Conservation (phyloP, 2,888 invertebrate species). For the Leptopilina drosophilae region DNA sequence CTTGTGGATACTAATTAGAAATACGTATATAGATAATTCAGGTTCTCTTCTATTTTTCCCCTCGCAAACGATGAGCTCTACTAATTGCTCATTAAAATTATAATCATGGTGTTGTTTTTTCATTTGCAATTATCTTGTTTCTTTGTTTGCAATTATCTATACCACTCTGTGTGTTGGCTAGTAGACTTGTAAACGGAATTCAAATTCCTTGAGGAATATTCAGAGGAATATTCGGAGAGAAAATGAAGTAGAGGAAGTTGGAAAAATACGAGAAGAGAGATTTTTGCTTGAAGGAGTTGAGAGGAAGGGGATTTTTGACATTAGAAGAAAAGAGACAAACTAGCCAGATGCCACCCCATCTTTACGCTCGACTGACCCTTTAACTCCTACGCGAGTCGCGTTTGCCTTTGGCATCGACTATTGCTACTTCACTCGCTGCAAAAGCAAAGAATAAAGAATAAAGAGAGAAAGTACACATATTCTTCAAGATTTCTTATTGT, state of each 20-base stretch:
- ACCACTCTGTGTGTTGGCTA: too few species aligned
- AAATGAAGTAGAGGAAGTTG: constrained; percentile 1
- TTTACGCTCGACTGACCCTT: constrained; percentile 52
- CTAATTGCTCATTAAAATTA: constrained; percentile 39
- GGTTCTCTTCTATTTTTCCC: background rate
- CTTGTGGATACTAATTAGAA: constrained; percentile 23
- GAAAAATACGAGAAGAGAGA: constrained; percentile 19
- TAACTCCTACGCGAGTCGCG: constrained; percentile 49
- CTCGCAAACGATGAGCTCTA: background rate
- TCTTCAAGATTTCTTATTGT: constrained; percentile 62
- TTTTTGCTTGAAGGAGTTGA: constrained; percentile 36
- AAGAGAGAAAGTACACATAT: constrained; percentile 56
- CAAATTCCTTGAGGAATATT: background rate
- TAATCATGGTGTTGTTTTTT: background rate
- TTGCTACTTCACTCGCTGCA: constrained; percentile 46
- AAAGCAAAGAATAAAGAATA: constrained; percentile 37
- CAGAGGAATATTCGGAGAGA: constrained; percentile 1
- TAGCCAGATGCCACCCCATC: constrained; percentile 52
- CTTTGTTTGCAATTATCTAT: background rate
- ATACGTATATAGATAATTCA: background rate
- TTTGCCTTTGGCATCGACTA: constrained; percentile 54
- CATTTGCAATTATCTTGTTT: background rate
- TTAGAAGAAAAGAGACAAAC: constrained; percentile 46
- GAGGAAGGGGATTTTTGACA: constrained; percentile 15
- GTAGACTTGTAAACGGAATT: background rate